Conservation (phyloP, 2,797 vertebrate species). For the Craterocephalus amniculus region DNA sequence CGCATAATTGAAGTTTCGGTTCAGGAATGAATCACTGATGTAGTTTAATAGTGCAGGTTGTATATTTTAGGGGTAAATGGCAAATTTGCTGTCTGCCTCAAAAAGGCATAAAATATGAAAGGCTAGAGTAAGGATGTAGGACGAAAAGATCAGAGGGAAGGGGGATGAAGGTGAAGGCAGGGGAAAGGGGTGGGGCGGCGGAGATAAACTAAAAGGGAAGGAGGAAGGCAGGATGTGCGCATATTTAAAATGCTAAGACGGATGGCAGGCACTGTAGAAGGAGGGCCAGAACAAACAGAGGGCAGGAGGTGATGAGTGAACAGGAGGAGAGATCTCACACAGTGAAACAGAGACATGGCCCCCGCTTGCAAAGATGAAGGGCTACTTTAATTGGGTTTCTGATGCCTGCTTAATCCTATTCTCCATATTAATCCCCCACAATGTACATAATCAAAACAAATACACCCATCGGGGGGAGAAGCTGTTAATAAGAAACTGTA, state of each 20-base stretch:
- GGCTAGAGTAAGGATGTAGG: slow-evolving; percentile 2
- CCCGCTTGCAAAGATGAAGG: slow-evolving; percentile 70
- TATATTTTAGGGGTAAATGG: slow-evolving; percentile 41
- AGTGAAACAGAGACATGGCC: slow-evolving; percentile 48
- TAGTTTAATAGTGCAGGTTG: slow-evolving; percentile 54
- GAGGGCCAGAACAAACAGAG: slow-evolving; percentile 35
- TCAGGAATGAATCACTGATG: slow-evolving; percentile 70
- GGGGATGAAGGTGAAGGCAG: slow-evolving; percentile 37
- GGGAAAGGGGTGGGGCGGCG: background rate
- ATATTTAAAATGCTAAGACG: slow-evolving; percentile 30
- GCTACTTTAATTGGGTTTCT: slow-evolving; percentile 82
- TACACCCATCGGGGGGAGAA: slow-evolving; percentile 37
- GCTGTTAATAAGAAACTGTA: slow-evolving; percentile 56
- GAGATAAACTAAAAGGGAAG: slow-evolving; percentile 15
- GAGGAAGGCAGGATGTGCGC: slow-evolving; percentile 5
- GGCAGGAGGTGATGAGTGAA: slow-evolving; percentile 60
- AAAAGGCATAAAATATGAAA: slow-evolving; percentile 36
- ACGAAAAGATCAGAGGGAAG: slow-evolving; percentile 42
- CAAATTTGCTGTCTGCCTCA: slow-evolving; percentile 49
- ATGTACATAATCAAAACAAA: slow-evolving; percentile 78
- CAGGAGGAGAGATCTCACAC: slow-evolving; percentile 48
- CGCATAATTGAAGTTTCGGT: slow-evolving; percentile 69
- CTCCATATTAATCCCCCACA: slow-evolving; percentile 76
- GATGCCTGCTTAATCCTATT: slow-evolving; percentile 80
- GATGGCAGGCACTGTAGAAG: slow-evolving; percentile 12